These are phyloP conservation scores for Eulemur mongoz DNA, from an alignment of 2,797 vertebrate species.

Conservation along the genomic window DNA sequence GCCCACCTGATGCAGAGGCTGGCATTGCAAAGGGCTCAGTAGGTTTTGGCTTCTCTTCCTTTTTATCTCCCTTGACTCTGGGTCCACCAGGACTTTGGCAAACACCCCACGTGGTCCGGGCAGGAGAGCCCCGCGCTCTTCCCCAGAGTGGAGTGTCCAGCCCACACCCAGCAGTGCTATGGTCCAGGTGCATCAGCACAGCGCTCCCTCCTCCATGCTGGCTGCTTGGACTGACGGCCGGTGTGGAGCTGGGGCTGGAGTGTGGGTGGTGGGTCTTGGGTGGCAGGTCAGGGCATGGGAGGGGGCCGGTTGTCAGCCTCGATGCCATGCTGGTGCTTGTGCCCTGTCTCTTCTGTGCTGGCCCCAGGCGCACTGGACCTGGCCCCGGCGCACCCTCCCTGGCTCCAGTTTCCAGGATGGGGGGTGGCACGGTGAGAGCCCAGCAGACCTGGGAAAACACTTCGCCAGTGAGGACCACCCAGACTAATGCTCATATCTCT, in stretches of 20 bases:
- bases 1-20: neutral
- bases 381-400: fast-evolving
- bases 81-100: neutral
- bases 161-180: neutral
- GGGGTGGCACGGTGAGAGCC: too few species aligned
- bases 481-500: neutral
- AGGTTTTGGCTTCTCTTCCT: too few species aligned
- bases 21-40: neutral
- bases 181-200: too few species aligned
- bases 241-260: neutral
- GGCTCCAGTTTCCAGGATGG: neutral
- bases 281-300: neutral
- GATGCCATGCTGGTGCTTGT: neutral
- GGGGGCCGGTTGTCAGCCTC: neutral
- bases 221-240: neutral
- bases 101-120: neutral
- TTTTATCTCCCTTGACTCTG: neutral
- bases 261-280: too few species aligned
- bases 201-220: neutral
- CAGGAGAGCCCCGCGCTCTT: neutral
- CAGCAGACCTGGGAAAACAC: neutral
- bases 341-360: too few species aligned
- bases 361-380: fast-evolving
- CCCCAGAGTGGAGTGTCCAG: neutral
- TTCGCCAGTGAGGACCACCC: neutral